Conservation (phyloP, 2,113 vertebrate genomes). For the Dromaius novaehollandiae region DNA sequence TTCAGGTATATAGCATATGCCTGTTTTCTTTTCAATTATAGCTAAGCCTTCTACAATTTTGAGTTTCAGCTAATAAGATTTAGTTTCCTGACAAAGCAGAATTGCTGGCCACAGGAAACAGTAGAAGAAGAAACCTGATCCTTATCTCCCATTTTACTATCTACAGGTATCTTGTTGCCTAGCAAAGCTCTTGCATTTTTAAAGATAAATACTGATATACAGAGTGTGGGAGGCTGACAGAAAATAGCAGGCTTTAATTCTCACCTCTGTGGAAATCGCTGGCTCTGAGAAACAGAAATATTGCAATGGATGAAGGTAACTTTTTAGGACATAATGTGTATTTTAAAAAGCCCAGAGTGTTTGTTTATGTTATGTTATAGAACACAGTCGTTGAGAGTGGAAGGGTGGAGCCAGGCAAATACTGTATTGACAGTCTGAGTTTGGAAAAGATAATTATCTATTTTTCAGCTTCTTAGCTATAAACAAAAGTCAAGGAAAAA, state of each 20-base stretch:
- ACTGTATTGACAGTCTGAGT: background rate
- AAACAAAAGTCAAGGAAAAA: background rate
- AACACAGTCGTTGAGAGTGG: background rate
- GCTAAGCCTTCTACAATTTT: background rate
- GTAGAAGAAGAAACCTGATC: slow-evolving; percentile 26
- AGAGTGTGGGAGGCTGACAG: slow-evolving; percentile 36
- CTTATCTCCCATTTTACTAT: background rate
- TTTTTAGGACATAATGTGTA: slow-evolving; percentile 48
- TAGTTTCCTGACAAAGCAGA: background rate
- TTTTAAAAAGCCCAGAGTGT: background rate
- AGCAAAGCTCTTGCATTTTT: slow-evolving; percentile 56
- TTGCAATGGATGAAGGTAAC: slow-evolving; percentile 75
- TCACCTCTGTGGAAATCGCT: slow-evolving; percentile 37
- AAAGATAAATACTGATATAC: slow-evolving; percentile 50
- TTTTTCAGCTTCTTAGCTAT: background rate
- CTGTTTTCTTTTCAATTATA: background rate
- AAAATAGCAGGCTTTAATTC: slow-evolving; percentile 47
- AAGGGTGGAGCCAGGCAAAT: slow-evolving; percentile 8
- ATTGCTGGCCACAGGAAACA: background rate
- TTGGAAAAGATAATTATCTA: background rate
- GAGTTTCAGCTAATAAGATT: background rate
- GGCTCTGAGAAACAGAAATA: background rate
- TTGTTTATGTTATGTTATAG: background rate
- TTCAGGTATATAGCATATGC: background rate
- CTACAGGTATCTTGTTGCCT: slow-evolving; percentile 13